Percentiles rank a stretch among this genome's conserved stretches.
Evolutionary conservation across 2,113 vertebrate species (phyloP).

Genomic region (Gnathonemus echidnorhynchus): DNA sequence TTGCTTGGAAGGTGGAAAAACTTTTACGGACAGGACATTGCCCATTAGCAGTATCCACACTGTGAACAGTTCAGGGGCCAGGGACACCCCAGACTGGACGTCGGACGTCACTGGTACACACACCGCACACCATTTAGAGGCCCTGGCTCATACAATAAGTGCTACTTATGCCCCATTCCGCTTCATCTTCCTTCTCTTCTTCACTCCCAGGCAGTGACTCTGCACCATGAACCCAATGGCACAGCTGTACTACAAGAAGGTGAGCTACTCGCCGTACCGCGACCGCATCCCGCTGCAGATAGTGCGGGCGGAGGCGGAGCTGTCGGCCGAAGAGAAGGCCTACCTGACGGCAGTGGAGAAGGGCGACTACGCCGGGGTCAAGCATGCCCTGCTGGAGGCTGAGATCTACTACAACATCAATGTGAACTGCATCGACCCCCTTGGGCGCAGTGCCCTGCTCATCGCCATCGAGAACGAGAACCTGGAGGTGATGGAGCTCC

Average conservation of each 20-base stretch:
- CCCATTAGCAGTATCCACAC: background rate
- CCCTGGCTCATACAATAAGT: background rate
- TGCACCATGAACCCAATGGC: slow-evolving; percentile 53
- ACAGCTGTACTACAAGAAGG: slow-evolving; percentile 76
- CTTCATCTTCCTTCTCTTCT: background rate
- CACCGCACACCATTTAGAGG: background rate
- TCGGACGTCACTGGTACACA: background rate
- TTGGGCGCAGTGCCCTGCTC: slow-evolving; percentile 89
- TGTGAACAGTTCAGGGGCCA: background rate
- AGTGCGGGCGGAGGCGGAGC: slow-evolving; percentile 71
- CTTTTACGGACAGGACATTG: background rate
- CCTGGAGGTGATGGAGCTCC: slow-evolving; percentile 95
- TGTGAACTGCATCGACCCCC: slow-evolving; percentile 93
- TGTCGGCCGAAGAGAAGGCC: slow-evolving; percentile 69
- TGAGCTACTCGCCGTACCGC: slow-evolving; percentile 63
- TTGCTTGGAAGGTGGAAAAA: background rate
- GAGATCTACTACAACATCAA: slow-evolving; percentile 99
- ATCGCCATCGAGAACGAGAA: slow-evolving; percentile 99
- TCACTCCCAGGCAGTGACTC: background rate
- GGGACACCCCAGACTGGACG: background rate
- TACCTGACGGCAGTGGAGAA: slow-evolving; percentile 73
- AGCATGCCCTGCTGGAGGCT: slow-evolving; percentile 84
- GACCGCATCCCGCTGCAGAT: slow-evolving; percentile 76
- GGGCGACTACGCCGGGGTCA: slow-evolving; percentile 89
- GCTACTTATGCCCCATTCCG: background rate